Evolutionary conservation across 2,888 invertebrate species (phyloP).

Genomic region (Cartodere bifasciata): DNA sequence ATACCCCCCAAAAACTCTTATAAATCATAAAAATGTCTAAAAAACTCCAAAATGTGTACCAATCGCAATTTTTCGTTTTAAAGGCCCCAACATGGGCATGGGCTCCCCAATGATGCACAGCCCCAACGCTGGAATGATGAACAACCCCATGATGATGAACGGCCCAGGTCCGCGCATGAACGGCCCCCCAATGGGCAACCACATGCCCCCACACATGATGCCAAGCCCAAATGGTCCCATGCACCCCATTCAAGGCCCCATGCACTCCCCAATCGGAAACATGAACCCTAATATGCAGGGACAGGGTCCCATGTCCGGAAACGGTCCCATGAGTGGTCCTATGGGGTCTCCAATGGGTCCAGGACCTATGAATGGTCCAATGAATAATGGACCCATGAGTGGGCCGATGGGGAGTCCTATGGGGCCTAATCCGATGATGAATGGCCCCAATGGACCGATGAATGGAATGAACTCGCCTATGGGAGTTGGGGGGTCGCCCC

Average conservation of each 20-base stretch:
- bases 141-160: constrained; percentile 36
- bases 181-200: constrained; percentile 31
- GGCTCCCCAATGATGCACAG: constrained; percentile 36
- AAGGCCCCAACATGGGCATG: constrained; percentile 23
- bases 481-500: constrained; percentile 31
- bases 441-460: constrained; percentile 20
- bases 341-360: constrained; percentile 50
- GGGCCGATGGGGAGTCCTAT: constrained; percentile 27
- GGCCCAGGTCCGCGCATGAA: constrained; percentile 33
- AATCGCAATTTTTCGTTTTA: too few relatives aligned
- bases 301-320: constrained; percentile 29
- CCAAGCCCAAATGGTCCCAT: constrained; percentile 50
- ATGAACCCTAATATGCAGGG: constrained; percentile 37
- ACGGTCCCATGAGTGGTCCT: constrained; percentile 59
- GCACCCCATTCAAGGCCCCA: constrained; percentile 33
- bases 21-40: background rate
- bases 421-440: constrained; percentile 22
- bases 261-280: constrained; percentile 53
- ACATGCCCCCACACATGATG: constrained; percentile 40
- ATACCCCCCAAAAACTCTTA: background rate
- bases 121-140: constrained; percentile 32
- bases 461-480: constrained; percentile 19
- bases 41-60: too few relatives aligned
- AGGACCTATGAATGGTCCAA: constrained; percentile 27
- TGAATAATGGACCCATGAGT: constrained; percentile 32